Percentiles rank a stretch among this genome's conserved stretches.
Evolutionary conservation across 2,113 vertebrate species (phyloP).

Genomic region (Ochotona curzoniae): DNA sequence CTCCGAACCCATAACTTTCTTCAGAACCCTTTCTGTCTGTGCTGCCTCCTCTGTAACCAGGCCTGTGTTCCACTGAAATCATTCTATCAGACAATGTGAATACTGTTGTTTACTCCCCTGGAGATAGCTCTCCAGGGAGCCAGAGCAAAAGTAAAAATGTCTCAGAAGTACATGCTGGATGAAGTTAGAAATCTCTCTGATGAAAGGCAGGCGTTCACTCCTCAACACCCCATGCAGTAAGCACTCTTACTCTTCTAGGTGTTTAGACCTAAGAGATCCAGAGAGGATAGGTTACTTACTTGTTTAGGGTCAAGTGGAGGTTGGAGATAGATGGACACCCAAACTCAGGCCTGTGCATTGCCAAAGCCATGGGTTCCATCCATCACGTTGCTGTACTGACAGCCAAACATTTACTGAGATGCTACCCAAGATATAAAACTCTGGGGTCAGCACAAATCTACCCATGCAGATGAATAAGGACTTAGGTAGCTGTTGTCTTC

Average conservation of each 20-base stretch:
- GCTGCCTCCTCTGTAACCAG: not conserved
- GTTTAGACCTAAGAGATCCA: not conserved
- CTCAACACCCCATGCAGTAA: not conserved
- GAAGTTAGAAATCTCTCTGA: not conserved
- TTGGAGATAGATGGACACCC: not conserved
- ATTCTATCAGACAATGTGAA: not conserved
- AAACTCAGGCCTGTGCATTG: not conserved
- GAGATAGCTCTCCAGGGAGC: not conserved
- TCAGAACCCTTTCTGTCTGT: not conserved
- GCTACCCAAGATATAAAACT: not conserved
- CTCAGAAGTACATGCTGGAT: not conserved
- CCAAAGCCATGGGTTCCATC: not conserved
- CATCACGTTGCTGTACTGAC: not conserved
- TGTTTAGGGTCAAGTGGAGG: constrained; percentile 1
- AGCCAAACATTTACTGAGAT: not conserved
- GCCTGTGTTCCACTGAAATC: not conserved
- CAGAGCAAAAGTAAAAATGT: constrained; percentile 3
- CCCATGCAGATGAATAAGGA: not conserved
- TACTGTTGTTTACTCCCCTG: not conserved
- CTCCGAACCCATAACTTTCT: not conserved
- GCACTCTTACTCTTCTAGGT: not conserved
- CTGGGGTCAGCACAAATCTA: not conserved
- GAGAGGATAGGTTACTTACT: not conserved
- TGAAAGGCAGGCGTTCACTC: not conserved
- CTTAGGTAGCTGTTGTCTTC: not conserved